Percentiles rank a stretch among this genome's conserved stretches.
Conservation (phyloP, 2,888 invertebrate genomes). For the Latrodectus hesperus region DNA sequence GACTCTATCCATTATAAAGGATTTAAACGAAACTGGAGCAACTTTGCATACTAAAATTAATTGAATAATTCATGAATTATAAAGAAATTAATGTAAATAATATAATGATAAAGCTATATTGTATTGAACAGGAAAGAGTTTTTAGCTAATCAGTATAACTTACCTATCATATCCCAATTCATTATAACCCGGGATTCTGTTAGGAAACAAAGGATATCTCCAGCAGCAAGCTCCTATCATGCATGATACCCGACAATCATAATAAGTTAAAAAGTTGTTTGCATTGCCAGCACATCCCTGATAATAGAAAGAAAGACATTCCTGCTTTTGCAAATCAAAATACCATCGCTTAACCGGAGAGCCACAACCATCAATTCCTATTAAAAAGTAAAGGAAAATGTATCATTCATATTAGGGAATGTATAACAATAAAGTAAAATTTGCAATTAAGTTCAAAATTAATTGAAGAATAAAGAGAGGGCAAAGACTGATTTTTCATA, state of each 20-base stretch:
- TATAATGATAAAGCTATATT: too few species aligned
- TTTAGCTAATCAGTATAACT: too few species aligned
- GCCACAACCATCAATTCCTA: slow-evolving; percentile 34
- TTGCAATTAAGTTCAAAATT: not conserved
- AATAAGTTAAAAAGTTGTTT: slow-evolving; percentile 88
- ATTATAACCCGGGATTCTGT: slow-evolving; percentile 47
- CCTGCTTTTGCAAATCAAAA: slow-evolving; percentile 85
- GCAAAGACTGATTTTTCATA: too few species aligned
- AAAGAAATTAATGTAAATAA: too few species aligned
- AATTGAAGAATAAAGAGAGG: not conserved
- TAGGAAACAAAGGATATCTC: slow-evolving; percentile 32
- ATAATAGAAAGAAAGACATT: slow-evolving; percentile 83
- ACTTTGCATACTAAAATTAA: too few species aligned
- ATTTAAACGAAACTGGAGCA: too few species aligned
- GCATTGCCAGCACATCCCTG: slow-evolving; percentile 87
- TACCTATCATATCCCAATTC: slow-evolving; percentile 61
- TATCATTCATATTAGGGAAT: not conserved
- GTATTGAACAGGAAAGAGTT: too few species aligned
- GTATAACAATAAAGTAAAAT: not conserved
- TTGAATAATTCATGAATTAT: too few species aligned
- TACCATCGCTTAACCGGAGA: slow-evolving; percentile 79
- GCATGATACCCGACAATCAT: slow-evolving; percentile 79
- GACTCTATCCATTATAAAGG: too few species aligned
- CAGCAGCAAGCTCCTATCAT: slow-evolving; percentile 67
- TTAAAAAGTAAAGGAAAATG: not conserved